Evolutionary conservation across 2,113 vertebrate species (phyloP).

Genomic region (Paedocypris sp.): DNA sequence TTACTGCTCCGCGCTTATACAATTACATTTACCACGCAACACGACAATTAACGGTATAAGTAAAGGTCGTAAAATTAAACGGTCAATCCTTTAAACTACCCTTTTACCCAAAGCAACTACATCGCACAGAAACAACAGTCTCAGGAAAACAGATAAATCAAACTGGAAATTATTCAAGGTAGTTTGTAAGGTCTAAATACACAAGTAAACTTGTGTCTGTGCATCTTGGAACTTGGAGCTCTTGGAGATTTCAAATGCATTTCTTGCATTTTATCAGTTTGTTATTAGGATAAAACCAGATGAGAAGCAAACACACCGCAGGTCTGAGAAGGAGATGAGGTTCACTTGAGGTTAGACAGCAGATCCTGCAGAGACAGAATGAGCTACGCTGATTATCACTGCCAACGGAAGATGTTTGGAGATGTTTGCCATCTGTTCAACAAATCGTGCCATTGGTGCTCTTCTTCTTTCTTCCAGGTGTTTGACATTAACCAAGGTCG

Average conservation of each 20-base stretch:
- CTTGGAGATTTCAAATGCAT: too few species aligned
- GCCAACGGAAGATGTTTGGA: conserved; percentile 34
- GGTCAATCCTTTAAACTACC: too few species aligned
- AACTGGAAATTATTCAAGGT: too few species aligned
- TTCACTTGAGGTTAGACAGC: neutral
- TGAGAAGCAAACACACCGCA: neutral
- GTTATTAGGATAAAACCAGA: too few species aligned
- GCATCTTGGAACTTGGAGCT: too few species aligned
- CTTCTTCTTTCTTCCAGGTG: conserved; percentile 34
- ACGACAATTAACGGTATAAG: neutral
- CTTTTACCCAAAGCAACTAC: too few species aligned
- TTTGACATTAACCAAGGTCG: conserved; percentile 31
- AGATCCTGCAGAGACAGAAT: neutral
- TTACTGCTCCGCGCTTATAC: neutral
- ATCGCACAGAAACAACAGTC: too few species aligned
- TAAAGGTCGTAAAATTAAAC: too few species aligned
- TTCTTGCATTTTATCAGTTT: too few species aligned
- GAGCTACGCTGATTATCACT: neutral
- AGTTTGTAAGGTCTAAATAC: too few species aligned
- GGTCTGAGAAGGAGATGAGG: neutral
- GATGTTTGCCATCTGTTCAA: conserved; percentile 42
- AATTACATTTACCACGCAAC: neutral
- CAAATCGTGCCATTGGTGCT: conserved; percentile 30
- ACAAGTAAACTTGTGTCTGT: too few species aligned
- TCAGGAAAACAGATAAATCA: too few species aligned